Evolutionary conservation across 2,888 invertebrate genomes (phyloP), one percentile per base, ranked within the genome.

Genomic region (Ennomos erosarius): DNA sequence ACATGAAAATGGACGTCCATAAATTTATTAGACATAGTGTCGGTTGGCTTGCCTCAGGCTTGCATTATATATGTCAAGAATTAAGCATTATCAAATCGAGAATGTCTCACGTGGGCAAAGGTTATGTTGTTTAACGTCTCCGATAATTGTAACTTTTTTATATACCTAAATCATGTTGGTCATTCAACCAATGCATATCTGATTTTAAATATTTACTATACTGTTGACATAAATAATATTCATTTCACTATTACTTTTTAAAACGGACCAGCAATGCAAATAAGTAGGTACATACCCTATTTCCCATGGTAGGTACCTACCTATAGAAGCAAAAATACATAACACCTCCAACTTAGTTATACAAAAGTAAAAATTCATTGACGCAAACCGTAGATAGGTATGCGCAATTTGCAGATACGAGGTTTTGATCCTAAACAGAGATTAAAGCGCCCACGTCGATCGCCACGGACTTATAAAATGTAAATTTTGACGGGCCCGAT

Each of bases 21-120:
- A 92, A 91, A 91, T 92, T 92, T 92, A 91, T 92, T 91, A 91
- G 92, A 91, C 92, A 89, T 88, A 90, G 90, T 90, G 91, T 91
- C 90, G 90, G 92, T 80, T 78, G 72, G 70, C 68, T 79, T 70
- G 90, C 92, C 90, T 67, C 78, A 61, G 90, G 91, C 89, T 78
- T 79, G 87, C 85, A 91, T 92, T 92, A 90, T 85, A 89, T 88
- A 90, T 91, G 91, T 91, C 90, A 90, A 87, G 90, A 90, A 90
- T 91, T 86, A 90, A 88, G 82, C 88, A 89, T 90, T 91, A 91
- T 87, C 84, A 83, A 88, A 87, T 82, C 76, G 77, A 80, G 81
- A 85, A 84, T 84, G 80, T 79, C 85, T 81, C 84, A 84, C 78
- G 76, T 80, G 67, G 78, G 75, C 81, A 81, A 83, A 84, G 81